phyloP scores from a whole-genome alignment of 2,888 invertebrate genomes.

The Drosophila pegasa region DNA sequence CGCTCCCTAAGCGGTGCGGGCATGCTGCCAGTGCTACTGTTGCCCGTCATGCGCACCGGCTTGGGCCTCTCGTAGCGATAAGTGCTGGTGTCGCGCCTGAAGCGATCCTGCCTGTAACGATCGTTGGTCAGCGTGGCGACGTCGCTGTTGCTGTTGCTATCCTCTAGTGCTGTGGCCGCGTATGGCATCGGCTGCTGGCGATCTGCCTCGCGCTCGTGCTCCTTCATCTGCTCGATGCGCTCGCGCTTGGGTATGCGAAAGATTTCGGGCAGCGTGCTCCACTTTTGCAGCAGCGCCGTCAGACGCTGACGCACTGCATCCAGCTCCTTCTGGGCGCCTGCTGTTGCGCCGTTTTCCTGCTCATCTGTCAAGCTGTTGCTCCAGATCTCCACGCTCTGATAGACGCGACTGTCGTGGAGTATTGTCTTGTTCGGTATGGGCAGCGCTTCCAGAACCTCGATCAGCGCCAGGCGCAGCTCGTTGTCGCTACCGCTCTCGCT shows the following conservation, averaged over 20 bases:
- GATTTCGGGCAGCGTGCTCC: conserved; percentile 85
- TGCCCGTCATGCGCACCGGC: conserved; percentile 46
- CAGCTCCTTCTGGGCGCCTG: no score
- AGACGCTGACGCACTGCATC: conserved; percentile 39
- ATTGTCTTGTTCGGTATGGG: conserved; percentile 97
- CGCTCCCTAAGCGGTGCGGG: conserved; percentile 36
- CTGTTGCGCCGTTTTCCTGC: not conserved
- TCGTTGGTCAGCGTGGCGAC: conserved; percentile 34
- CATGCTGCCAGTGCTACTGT: conserved; percentile 55
- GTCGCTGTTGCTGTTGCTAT: conserved; percentile 49
- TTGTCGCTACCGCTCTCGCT: conserved; percentile 86
- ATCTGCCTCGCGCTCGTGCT: conserved; percentile 96
- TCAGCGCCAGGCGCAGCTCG: conserved; percentile 88
- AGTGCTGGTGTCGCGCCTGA: conserved; percentile 53
- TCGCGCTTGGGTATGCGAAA: conserved; percentile 94
- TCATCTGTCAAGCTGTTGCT: conserved; percentile 7
- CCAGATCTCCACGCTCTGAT: conserved; percentile 94
- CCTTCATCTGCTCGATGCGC: conserved; percentile 96
- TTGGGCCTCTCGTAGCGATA: conserved; percentile 53
- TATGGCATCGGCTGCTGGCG: conserved; percentile 86
- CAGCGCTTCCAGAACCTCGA: conserved; percentile 92
- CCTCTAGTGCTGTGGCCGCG: conserved; percentile 66
- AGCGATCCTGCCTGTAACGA: conserved; percentile 64
- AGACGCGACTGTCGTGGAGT: conserved; percentile 95
- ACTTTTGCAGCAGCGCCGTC: conserved; percentile 53